These are phyloP conservation scores for Lepus timidus DNA, from an alignment of 2,113 vertebrate species.

Conservation along the genomic window DNA sequence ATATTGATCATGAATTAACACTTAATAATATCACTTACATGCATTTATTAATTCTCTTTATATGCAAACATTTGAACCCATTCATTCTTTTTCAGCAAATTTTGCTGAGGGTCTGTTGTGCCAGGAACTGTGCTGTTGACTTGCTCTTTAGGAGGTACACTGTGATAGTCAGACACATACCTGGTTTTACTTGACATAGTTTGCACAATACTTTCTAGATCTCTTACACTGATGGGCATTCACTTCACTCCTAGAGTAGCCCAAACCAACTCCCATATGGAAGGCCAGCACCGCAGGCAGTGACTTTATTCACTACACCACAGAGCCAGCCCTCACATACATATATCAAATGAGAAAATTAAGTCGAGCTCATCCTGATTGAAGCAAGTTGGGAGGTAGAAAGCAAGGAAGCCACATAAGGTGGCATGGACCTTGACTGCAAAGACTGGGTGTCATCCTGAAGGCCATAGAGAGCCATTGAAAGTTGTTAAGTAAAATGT, in stretches of 20 bases:
- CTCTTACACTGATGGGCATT: neutral
- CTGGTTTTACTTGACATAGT: neutral
- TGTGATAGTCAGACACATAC: neutral
- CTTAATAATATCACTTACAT: neutral
- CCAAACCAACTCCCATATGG: neutral
- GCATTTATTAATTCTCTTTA: neutral
- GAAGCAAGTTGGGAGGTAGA: neutral
- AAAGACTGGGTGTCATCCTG: neutral
- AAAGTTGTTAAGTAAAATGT: neutral
- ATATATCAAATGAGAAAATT: neutral
- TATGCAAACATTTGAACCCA: conserved; percentile 14
- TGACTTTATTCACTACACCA: no score
- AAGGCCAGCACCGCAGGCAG: neutral
- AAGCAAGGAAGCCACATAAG: neutral
- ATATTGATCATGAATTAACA: neutral
- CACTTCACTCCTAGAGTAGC: neutral
- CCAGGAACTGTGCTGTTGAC: neutral
- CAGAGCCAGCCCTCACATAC: no score
- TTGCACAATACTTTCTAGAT: neutral
- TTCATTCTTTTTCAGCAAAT: neutral
- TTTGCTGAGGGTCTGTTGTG: neutral
- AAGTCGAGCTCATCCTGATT: neutral
- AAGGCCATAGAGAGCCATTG: neutral
- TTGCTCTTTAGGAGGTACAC: neutral
- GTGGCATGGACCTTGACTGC: no score